These are phyloP conservation scores for Laothoe populi DNA, from an alignment of 2,888 invertebrate species.

Conservation along the genomic window DNA sequence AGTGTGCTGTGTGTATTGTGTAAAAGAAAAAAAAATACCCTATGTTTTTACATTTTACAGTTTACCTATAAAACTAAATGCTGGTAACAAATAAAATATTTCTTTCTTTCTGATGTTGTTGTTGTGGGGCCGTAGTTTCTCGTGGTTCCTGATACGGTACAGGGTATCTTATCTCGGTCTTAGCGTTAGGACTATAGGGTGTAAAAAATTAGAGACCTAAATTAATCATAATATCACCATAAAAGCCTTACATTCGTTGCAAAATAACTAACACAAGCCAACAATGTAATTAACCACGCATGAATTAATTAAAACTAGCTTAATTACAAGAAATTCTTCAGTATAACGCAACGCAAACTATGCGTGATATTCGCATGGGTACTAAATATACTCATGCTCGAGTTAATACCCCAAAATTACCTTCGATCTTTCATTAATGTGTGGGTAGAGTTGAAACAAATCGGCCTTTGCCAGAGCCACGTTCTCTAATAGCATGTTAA, in stretches of 20 bases:
- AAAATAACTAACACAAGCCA: constrained; percentile 27
- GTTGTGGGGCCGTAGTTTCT: too few species aligned
- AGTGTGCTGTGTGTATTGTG: too few species aligned
- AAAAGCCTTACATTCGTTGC: constrained; percentile 33
- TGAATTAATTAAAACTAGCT: constrained; percentile 50
- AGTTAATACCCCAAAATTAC: constrained; percentile 43
- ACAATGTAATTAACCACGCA: constrained; percentile 51
- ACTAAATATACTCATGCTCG: constrained; percentile 57
- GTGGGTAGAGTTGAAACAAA: constrained; percentile 22
- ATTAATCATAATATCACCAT: too few species aligned
- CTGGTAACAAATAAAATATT: too few species aligned
- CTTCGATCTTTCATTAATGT: constrained; percentile 43
- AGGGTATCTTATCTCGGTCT: too few species aligned
- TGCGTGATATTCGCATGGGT: constrained; percentile 47
- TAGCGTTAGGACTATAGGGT: too few species aligned
- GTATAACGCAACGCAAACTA: constrained; percentile 53
- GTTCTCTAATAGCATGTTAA: background rate
- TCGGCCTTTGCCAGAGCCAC: background rate
- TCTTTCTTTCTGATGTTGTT: too few species aligned
- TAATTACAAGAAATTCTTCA: constrained; percentile 52
- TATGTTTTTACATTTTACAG: too few species aligned
- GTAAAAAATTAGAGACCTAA: too few species aligned
- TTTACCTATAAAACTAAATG: too few species aligned
- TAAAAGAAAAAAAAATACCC: too few species aligned
- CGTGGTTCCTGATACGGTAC: too few species aligned